Evolutionary conservation across 1,140 invertebrate species (phyloP), one percentile per base, ranked within the genome.

Genomic region (Drosophila malerkotliana): DNA sequence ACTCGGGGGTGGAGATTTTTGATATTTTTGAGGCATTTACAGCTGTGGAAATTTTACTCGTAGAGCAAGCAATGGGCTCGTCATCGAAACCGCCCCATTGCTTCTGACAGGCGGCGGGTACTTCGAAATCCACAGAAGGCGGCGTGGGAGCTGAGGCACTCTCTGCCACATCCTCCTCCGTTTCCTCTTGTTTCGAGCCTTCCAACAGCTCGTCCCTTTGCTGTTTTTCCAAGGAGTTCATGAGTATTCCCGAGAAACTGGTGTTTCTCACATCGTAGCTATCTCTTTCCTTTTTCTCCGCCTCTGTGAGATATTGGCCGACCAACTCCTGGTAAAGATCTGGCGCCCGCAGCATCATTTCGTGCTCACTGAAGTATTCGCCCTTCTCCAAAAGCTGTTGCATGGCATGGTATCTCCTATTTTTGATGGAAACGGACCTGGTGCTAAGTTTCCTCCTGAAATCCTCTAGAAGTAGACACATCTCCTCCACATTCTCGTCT

Each of bases 321-420:
- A 98, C 93, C 57, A 99, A 92, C 80, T 98, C 95, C 55, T 98
- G 96, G 93, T 97, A 99, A 0, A 98, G 91, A 54, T 97, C 93
- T 1, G 98, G 98, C 92, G 98, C 97, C 72, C 98, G 92, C 75
- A 95, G 95, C 94, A 97, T 97, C 97, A 99, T 99, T 93, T 98
- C 96, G 62, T 94, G 94, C 90, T 98, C 97, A 91, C 95, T 96
- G 80, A 99, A 99, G 92, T 98, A 98, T 54, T 91, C 90, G 34
- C 96, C 95, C 39, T 95, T 93, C 61, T 95, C 93, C 41, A 97
- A 92, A 41, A 99, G 91, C 78, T 94, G 93, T 75, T 96, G 94
- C 83, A 98, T 92, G 8, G 97, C 97, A 88, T 95, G 94, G 91
- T 95, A 98, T 48, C 98, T 93, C 73, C 97, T 93, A 92, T 98